Evolutionary conservation across 2,113 vertebrate species (phyloP).

Genomic region (Sylvietta virens): DNA sequence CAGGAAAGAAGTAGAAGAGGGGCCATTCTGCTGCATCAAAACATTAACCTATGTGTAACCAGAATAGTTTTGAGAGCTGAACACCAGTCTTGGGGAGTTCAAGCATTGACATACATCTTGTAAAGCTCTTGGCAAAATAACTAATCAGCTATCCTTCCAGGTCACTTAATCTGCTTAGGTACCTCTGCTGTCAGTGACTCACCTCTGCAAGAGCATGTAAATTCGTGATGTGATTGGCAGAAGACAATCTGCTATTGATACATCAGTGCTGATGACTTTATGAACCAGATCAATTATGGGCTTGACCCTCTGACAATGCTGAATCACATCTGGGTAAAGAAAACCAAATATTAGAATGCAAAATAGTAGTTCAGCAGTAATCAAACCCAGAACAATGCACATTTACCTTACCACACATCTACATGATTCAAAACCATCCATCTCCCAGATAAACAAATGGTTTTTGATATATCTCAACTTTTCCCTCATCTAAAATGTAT

Average conservation of each 20-base stretch:
- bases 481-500: neutral
- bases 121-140: neutral
- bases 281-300: constrained; percentile 95
- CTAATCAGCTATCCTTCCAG: neutral
- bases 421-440: neutral
- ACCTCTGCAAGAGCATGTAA: constrained; percentile 97
- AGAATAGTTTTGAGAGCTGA: neutral
- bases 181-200: neutral
- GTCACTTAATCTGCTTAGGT: neutral
- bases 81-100: neutral
- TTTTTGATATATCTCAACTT: neutral
- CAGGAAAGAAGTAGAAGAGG: neutral
- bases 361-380: neutral
- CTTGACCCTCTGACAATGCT: constrained; percentile 90
- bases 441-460: neutral
- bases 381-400: neutral
- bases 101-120: neutral
- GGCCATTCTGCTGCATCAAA: neutral
- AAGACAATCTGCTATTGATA: constrained; percentile 91
- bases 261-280: constrained; percentile 93
- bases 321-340: constrained; percentile 83
- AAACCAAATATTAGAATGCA: neutral
- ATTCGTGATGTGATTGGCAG: constrained; percentile 95
- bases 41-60: neutral
- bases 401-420: neutral